These are phyloP conservation scores for Netelia inedita DNA, from an alignment of 2,888 invertebrate species.

Conservation along the genomic window DNA sequence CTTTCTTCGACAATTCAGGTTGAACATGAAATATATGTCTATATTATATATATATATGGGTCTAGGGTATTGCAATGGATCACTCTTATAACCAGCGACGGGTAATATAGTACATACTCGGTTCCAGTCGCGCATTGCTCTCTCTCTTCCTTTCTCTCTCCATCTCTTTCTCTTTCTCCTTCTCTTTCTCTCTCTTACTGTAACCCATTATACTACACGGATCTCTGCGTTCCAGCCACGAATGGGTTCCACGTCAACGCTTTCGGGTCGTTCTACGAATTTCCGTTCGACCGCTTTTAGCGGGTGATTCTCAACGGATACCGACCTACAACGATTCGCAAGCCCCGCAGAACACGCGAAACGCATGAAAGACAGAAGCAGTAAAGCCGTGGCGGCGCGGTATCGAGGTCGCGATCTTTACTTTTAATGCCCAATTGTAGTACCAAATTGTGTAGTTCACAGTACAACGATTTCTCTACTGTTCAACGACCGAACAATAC, in stretches of 20 bases:
- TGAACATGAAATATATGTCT: constrained; percentile 39
- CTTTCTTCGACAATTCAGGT: constrained; percentile 59
- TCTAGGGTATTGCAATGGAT: constrained; percentile 61
- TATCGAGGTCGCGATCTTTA: constrained; percentile 59
- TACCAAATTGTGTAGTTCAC: constrained; percentile 24
- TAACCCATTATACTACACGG: constrained; percentile 51
- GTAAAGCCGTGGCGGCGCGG: constrained; percentile 34
- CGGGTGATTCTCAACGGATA: constrained; percentile 50
- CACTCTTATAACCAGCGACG: constrained; percentile 66
- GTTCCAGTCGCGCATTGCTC: constrained; percentile 45
- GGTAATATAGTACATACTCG: constrained; percentile 59
- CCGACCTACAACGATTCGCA: constrained; percentile 30
- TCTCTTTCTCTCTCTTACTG: neutral
- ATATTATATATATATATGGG: constrained; percentile 19
- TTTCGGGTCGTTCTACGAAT: constrained; percentile 66
- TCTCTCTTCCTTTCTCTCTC: constrained; percentile 16
- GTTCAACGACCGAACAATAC: constrained; percentile 20
- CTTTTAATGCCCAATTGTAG: constrained; percentile 52
- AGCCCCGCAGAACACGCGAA: constrained; percentile 20
- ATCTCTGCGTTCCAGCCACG: constrained; percentile 61
- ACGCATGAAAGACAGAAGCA: constrained; percentile 45
- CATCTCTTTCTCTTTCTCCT: neutral
- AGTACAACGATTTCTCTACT: constrained; percentile 2
- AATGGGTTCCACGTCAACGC: constrained; percentile 68
- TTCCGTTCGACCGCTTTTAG: constrained; percentile 67